Percentiles rank a stretch among this genome's conserved stretches.
Evolutionary conservation across 2,888 invertebrate genomes (phyloP).

Genomic region (Lasiommata megera): DNA sequence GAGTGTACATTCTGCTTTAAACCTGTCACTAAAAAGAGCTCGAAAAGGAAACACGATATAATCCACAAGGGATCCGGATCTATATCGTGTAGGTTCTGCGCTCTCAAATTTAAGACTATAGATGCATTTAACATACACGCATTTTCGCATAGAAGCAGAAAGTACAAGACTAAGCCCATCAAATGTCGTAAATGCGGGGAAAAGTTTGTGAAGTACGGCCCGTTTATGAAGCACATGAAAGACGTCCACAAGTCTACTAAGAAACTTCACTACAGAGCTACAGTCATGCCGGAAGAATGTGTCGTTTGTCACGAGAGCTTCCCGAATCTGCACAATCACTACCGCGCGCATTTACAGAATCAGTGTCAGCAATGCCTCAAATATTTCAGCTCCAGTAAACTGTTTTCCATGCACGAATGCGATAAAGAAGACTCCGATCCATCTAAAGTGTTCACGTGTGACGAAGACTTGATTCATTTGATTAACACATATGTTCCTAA

Average conservation of each 20-base stretch:
- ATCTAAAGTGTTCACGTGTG: slow-evolving; percentile 61
- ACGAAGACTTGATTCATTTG: slow-evolving; percentile 52
- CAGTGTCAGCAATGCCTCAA: slow-evolving; percentile 73
- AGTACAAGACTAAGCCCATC: slow-evolving; percentile 70
- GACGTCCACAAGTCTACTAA: slow-evolving; percentile 58
- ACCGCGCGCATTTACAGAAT: slow-evolving; percentile 81
- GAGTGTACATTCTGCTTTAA: slow-evolving; percentile 77
- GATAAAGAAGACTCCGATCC: slow-evolving; percentile 60
- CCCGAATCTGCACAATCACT: slow-evolving; percentile 83
- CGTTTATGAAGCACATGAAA: slow-evolving; percentile 71
- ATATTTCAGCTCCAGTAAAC: slow-evolving; percentile 64
- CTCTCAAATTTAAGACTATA: slow-evolving; percentile 71
- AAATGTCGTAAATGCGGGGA: slow-evolving; percentile 69
- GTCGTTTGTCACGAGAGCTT: slow-evolving; percentile 82
- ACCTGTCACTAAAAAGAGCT: slow-evolving; percentile 59
- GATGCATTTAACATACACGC: slow-evolving; percentile 75
- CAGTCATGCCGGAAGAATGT: slow-evolving; percentile 77
- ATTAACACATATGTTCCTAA: slow-evolving; percentile 65
- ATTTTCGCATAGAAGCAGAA: slow-evolving; percentile 71
- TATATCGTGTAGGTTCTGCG: slow-evolving; percentile 74
- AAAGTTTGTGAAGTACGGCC: slow-evolving; percentile 69
- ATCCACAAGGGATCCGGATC: slow-evolving; percentile 68
- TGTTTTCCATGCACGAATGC: slow-evolving; percentile 62
- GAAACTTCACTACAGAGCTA: slow-evolving; percentile 67
- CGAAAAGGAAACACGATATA: slow-evolving; percentile 58